Evolutionary conservation across 2,888 invertebrate genomes (phyloP).

Genomic region (Tenthredo livida): DNA sequence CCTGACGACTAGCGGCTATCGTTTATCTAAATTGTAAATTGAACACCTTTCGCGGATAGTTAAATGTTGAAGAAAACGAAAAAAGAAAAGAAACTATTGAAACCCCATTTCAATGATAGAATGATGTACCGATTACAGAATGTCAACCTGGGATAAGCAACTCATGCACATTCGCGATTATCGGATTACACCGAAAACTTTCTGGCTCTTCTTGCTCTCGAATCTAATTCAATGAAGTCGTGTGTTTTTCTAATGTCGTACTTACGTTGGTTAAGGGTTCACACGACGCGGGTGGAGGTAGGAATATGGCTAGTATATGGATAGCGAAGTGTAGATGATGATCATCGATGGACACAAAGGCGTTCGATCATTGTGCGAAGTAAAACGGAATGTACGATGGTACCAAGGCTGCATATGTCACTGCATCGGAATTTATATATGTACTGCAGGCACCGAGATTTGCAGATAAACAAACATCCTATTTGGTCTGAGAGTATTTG

Average conservation of each 20-base stretch:
- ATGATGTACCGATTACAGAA: background rate
- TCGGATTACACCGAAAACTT: background rate
- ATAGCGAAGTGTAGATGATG: constrained; percentile 7
- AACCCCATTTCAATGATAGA: background rate
- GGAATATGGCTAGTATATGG: background rate
- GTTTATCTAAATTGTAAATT: background rate
- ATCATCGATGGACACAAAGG: constrained; percentile 23
- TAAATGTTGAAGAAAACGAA: background rate
- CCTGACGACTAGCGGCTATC: background rate
- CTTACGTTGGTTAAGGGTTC: background rate
- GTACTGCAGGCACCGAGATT: constrained; percentile 2
- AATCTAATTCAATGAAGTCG: background rate
- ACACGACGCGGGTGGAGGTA: background rate
- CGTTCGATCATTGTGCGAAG: constrained; percentile 41
- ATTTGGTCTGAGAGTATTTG: constrained; percentile 46
- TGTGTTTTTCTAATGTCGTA: background rate
- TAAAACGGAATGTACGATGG: constrained; percentile 19
- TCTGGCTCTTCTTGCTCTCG: background rate
- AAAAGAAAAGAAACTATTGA: background rate
- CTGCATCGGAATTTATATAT: constrained; percentile 45
- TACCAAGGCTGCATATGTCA: constrained; percentile 37
- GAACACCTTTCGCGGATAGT: background rate
- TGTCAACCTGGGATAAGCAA: background rate
- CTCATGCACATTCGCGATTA: background rate
- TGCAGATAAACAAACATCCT: constrained; percentile 51